Percentiles rank a stretch among this genome's conserved stretches.
Evolutionary conservation across 2,113 vertebrate genomes (phyloP).

Genomic region (Coreoperca whiteheadi): DNA sequence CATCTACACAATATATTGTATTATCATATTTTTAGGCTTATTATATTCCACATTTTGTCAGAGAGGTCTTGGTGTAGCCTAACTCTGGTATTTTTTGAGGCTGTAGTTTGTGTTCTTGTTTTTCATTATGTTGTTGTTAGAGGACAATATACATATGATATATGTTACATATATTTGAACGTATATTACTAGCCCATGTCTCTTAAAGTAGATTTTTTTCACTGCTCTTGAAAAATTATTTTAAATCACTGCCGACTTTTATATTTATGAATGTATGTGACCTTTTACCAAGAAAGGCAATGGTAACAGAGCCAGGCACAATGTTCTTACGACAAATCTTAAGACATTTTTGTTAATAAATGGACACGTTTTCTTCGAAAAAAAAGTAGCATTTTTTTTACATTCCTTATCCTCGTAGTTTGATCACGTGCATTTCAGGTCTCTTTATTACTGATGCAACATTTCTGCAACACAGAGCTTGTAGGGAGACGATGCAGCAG

Average conservation of each 20-base stretch:
- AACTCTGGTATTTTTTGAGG: not conserved
- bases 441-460: constrained; percentile 62
- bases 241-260: not conserved
- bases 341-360: not conserved
- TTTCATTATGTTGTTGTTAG: not conserved
- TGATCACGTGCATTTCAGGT: constrained; percentile 48
- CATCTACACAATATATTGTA: not conserved
- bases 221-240: not conserved
- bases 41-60: not conserved
- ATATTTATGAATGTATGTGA: not conserved
- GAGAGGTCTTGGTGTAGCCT: not conserved
- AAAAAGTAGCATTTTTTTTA: not conserved
- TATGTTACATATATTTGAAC: not conserved
- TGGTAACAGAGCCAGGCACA: not conserved
- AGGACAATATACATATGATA: not conserved
- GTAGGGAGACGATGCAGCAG: constrained; percentile 42
- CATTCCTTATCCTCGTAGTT: constrained; percentile 26
- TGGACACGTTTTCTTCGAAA: not conserved
- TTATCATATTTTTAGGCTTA: not conserved
- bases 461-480: constrained; percentile 58
- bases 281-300: not conserved
- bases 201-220: not conserved
- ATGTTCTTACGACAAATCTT: not conserved
- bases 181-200: not conserved
- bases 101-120: not conserved